Evolutionary conservation across 1,140 invertebrate genomes (phyloP).

Genomic region (Macrotrachela quadricornifera): DNA sequence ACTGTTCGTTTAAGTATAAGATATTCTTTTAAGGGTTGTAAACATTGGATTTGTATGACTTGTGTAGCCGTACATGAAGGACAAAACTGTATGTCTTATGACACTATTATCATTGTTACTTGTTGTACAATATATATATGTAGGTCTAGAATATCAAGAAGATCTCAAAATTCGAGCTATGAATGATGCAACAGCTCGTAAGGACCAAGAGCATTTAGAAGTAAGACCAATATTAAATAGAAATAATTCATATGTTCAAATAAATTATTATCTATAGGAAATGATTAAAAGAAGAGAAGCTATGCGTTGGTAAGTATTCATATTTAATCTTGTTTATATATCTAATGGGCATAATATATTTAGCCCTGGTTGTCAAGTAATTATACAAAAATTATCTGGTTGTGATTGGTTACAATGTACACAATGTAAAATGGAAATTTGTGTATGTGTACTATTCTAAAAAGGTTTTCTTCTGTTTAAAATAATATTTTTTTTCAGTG

Average conservation of each 20-base stretch:
- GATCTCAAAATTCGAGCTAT: slow-evolving; percentile 41
- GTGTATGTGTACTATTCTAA: slow-evolving; percentile 33
- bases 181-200: slow-evolving; percentile 42
- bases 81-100: slow-evolving; percentile 46
- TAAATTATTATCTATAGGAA: slow-evolving; percentile 31
- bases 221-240: slow-evolving; percentile 16
- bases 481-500: background rate
- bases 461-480: too few relatives aligned
- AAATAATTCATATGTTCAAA: background rate
- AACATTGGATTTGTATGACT: slow-evolving; percentile 56
- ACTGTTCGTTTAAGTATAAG: too few relatives aligned
- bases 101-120: too few relatives aligned
- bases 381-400: slow-evolving; percentile 68
- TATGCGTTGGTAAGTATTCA: slow-evolving; percentile 58
- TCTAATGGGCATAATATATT: slow-evolving; percentile 21
- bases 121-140: too few relatives aligned
- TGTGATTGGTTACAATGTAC: slow-evolving; percentile 81
- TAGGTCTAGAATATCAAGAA: slow-evolving; percentile 46
- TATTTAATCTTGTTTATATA: slow-evolving; percentile 13
- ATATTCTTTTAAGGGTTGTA: slow-evolving; percentile 53
- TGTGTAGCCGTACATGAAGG: slow-evolving; percentile 69
- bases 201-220: slow-evolving; percentile 52
- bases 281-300: slow-evolving; percentile 64
- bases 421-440: slow-evolving; percentile 78
- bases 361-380: slow-evolving; percentile 45